Conservation (phyloP, 2,888 invertebrate genomes). For the Cryptosula pallasiana region DNA sequence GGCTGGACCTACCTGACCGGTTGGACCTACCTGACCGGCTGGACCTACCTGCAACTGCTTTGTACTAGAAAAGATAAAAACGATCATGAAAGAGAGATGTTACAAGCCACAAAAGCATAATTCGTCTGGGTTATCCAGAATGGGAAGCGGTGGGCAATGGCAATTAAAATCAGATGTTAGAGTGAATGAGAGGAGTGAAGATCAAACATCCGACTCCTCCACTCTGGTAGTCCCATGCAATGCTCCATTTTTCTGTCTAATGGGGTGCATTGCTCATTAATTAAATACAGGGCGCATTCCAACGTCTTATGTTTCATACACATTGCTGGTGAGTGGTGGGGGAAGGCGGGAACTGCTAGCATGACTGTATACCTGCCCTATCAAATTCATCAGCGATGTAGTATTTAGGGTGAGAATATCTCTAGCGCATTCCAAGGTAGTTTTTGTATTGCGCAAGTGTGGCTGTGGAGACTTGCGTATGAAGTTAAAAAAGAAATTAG, state of each 20-base stretch:
- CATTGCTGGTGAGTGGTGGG: background rate
- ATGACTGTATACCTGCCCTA: background rate
- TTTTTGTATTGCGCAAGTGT: background rate
- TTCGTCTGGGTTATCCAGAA: no score
- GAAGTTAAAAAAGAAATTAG: background rate
- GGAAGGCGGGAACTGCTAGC: background rate
- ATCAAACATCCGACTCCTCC: background rate
- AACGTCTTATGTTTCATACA: background rate
- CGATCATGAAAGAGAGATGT: no score
- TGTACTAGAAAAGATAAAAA: no score
- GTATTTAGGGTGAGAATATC: background rate
- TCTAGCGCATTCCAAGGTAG: background rate
- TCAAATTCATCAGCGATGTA: background rate
- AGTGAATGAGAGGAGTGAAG: background rate
- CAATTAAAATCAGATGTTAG: background rate
- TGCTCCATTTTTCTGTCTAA: background rate
- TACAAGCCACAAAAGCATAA: no score
- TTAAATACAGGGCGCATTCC: background rate
- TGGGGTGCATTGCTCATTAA: background rate
- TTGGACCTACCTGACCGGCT: no score
- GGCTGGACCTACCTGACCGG: no score
- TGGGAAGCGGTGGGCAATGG: background rate
- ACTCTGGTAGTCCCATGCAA: background rate
- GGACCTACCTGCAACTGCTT: no score
- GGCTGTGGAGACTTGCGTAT: background rate